phyloP scores from a whole-genome alignment of 2,888 invertebrate species.

The Hypolimnas misippus region DNA sequence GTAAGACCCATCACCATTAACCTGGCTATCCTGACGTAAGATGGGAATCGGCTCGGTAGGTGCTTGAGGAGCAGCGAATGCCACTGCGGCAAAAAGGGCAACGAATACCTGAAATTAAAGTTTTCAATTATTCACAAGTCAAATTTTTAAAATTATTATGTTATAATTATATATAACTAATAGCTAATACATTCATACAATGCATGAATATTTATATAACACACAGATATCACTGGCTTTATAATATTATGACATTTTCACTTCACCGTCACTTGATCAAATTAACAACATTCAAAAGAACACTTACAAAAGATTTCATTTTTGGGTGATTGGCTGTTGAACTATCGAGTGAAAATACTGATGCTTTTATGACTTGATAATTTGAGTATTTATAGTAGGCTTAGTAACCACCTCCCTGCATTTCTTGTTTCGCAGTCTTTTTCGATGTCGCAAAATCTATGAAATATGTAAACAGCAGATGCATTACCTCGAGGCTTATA shows the following conservation, averaged over 20 bases:
- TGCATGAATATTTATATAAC: too few species aligned
- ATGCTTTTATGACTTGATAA: conserved; percentile 69
- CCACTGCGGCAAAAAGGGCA: conserved; percentile 64
- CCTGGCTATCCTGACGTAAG: conserved; percentile 82
- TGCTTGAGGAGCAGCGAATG: conserved; percentile 69
- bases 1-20: conserved; percentile 86
- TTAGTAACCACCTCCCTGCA: conserved; percentile 69
- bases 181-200: too few species aligned
- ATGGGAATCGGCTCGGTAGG: conserved; percentile 78
- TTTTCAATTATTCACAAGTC: not conserved
- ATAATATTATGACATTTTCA: conserved; percentile 14
- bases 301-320: conserved; percentile 81
- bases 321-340: conserved; percentile 57
- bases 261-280: conserved; percentile 39
- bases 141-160: not conserved
- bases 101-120: conserved; percentile 64
- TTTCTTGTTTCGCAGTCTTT: conserved; percentile 72
- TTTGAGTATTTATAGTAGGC: conserved; percentile 75
- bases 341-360: conserved; percentile 57
- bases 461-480: conserved; percentile 80
- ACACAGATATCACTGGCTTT: not conserved
- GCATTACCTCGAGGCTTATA: conserved; percentile 76
- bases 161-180: too few species aligned
- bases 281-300: conserved; percentile 35
- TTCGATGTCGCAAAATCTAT: conserved; percentile 77